Conservation (phyloP, 35 echinoderm and acorn worm genomes). For the Ophiothrix spiculata region DNA sequence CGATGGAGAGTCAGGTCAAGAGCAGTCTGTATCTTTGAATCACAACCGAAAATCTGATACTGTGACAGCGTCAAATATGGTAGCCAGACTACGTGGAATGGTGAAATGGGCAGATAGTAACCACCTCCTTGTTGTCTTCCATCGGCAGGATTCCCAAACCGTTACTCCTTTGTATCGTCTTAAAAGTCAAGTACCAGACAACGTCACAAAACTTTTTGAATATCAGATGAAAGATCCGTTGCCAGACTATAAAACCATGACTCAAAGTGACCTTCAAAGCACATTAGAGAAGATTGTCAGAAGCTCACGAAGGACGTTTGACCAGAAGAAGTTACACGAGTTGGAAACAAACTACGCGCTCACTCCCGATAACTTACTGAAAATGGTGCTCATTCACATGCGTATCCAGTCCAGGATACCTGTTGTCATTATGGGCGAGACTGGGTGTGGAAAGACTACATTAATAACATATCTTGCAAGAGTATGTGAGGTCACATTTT, state of each 20-base stretch:
- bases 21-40: no score
- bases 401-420: slow-evolving; percentile 24
- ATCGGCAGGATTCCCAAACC: slow-evolving; percentile 34
- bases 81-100: slow-evolving; percentile 10
- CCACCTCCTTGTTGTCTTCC: slow-evolving; percentile 24
- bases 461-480: slow-evolving; percentile 29
- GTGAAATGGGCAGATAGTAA: slow-evolving; percentile 41
- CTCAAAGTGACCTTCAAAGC: slow-evolving; percentile 12
- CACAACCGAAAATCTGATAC: no score
- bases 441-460: slow-evolving; percentile 48
- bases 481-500: slow-evolving; percentile 39
- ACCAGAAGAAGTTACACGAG: slow-evolving; percentile 10
- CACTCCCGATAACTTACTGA: slow-evolving; percentile 32
- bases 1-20: no score
- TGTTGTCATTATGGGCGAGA: slow-evolving; percentile 44
- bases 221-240: background rate
- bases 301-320: background rate
- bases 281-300: background rate
- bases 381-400: slow-evolving; percentile 41
- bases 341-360: slow-evolving; percentile 34
- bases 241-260: slow-evolving; percentile 26
- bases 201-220: slow-evolving; percentile 20
- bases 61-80: slow-evolving; percentile 22
- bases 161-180: slow-evolving; percentile 24
- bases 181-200: background rate